phyloP scores from a whole-genome alignment of 2,113 vertebrate genomes.

The Psilopogon haemacephalus region DNA sequence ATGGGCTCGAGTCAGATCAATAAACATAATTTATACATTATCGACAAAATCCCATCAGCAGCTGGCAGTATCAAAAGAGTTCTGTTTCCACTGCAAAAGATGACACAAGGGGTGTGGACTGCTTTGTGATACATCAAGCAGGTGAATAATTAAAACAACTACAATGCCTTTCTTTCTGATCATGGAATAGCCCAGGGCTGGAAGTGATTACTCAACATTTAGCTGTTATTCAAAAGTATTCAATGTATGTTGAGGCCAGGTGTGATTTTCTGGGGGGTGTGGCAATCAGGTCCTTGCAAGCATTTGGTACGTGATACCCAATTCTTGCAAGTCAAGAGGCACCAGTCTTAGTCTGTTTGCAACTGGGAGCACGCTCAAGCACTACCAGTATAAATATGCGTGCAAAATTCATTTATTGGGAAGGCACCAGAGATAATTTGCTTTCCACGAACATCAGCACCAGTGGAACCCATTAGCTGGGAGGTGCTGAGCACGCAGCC shows the following conservation, averaged over 20 bases:
- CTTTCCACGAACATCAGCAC: background rate
- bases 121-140: conserved; percentile 31
- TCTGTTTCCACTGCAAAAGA: conserved; percentile 27
- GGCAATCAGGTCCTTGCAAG: background rate
- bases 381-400: background rate
- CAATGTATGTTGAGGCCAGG: background rate
- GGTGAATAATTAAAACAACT: conserved; percentile 52
- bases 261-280: background rate
- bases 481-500: background rate
- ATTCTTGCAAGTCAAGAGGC: background rate
- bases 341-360: background rate
- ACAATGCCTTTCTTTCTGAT: conserved; percentile 31
- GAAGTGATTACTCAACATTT: conserved; percentile 14
- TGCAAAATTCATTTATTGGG: background rate
- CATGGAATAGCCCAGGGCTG: background rate
- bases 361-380: background rate
- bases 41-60: conserved; percentile 39
- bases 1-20: conserved; percentile 20
- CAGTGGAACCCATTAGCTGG: background rate
- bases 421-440: background rate
- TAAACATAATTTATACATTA: conserved; percentile 35
- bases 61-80: conserved; percentile 40
- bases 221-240: conserved; percentile 15
- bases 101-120: conserved; percentile 35
- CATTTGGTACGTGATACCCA: background rate